Base-by-base conservation (phyloP, 2,888 invertebrate genomes). In the Pristionchus maxplancki region DNA sequence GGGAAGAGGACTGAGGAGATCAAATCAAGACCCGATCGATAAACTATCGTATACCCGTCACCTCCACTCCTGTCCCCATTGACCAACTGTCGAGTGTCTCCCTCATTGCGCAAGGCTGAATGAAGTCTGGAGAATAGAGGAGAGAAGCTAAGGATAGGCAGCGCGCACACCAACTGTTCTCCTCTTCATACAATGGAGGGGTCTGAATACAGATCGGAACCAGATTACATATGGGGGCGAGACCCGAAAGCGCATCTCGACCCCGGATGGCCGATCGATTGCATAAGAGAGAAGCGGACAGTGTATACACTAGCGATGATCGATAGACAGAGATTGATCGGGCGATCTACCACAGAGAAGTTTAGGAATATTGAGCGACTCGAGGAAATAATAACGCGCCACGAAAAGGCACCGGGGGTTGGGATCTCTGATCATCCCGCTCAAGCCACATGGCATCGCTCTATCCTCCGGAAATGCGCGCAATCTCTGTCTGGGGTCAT, bases 401-500 rank as follows among this genome's bases (percentile, higher is more conserved):
- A 44, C 11, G 44, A 44, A 44, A 44, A 44, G 44, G 11, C 44
- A 44, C 44, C 44, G 44, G 11, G 44, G 44, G 17, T 17, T 64
- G 34, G 24, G 8, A 74, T 28, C 44, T 78, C 17, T 31, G 28
- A 31, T 74, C 40, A 20, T 17, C 37, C 5, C 13, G n/a, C 31
- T 78, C 44, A 74, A 78, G 28, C 78, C 78, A 78, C 78, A 78
- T 78, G 78, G 44, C 71, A 71, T 71, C 71, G 62, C 62, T 62
- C 62, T 9, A 4, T 67, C 34, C 31, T 34, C 67, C 15, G 74
- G 78, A 78, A 78, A 78, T 78, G 44, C 78, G 78, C 78, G 78
- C 44, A 78, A 78, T 78, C 78, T 78, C 78, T 78, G 11, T 17
- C 78, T 78, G 78, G 78, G 78, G 78, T 78, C 78, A 78, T 78